These are phyloP conservation scores for Tarsius wallacei DNA, from an alignment of 2,797 vertebrate species.

Conservation along the genomic window DNA sequence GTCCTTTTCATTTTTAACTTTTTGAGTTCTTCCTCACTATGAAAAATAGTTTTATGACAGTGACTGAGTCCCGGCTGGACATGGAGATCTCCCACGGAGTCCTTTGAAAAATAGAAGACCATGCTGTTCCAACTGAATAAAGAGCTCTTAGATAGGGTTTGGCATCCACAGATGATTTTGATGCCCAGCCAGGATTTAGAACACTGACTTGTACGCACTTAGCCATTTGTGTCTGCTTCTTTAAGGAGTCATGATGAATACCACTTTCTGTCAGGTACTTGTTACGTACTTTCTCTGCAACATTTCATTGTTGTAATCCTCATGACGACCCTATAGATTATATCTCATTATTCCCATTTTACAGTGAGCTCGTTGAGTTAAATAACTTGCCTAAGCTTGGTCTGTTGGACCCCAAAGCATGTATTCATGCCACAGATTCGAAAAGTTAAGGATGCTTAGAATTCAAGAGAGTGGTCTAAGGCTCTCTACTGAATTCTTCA, in stretches of 20 bases:
- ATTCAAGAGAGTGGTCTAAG: neutral
- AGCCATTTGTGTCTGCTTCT: conserved; percentile 5
- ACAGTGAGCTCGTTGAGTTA: conserved; percentile 7
- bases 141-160: neutral
- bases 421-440: neutral
- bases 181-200: neutral
- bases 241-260: neutral
- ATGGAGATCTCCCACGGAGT: neutral
- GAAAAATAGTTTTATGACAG: neutral
- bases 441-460: conserved; percentile 13
- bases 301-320: conserved; percentile 30
- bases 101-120: neutral
- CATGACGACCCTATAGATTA: neutral
- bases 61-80: neutral
- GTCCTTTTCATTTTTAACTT: neutral
- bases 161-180: neutral
- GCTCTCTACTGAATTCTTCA: neutral
- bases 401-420: conserved; percentile 24
- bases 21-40: conserved; percentile 13
- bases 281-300: conserved; percentile 13
- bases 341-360: conserved; percentile 37
- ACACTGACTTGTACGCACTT: neutral
- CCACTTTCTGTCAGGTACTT: neutral
- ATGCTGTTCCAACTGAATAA: neutral
- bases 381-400: conserved; percentile 40